Conservation (phyloP, 2,113 vertebrate species). For the Pluvialis apricaria region DNA sequence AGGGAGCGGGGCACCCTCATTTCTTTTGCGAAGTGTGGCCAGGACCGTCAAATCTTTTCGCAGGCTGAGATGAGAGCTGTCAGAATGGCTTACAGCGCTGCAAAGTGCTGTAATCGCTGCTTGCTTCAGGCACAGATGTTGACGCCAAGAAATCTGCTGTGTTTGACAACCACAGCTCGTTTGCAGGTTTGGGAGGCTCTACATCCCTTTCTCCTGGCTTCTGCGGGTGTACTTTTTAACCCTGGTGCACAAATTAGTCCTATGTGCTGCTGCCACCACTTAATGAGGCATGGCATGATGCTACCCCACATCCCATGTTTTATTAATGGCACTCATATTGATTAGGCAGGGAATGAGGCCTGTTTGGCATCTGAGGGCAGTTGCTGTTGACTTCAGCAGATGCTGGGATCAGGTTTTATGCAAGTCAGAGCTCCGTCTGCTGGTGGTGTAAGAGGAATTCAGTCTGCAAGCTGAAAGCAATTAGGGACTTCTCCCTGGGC, state of each 20-base stretch:
- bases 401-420: neutral
- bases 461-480: neutral
- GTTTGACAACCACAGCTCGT: conserved; percentile 26
- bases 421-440: neutral
- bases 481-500: neutral
- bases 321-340: neutral
- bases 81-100: neutral
- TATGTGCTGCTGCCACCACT: neutral
- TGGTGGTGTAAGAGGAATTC: neutral
- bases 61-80: neutral
- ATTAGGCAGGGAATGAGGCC: neutral
- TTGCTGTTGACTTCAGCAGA: neutral
- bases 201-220: neutral
- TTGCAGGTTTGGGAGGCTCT: neutral
- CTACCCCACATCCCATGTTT: neutral
- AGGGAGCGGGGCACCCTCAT: neutral
- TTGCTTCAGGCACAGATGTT: conserved; percentile 41
- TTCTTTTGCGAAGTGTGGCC: neutral
- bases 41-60: neutral
- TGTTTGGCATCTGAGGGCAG: neutral
- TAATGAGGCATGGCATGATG: neutral
- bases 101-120: conserved; percentile 15
- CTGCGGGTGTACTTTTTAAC: neutral
- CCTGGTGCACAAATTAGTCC: neutral
- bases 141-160: conserved; percentile 3